These are phyloP conservation scores for Leptinotarsa peninsularis DNA, from an alignment of 2,888 invertebrate species.

Conservation along the genomic window DNA sequence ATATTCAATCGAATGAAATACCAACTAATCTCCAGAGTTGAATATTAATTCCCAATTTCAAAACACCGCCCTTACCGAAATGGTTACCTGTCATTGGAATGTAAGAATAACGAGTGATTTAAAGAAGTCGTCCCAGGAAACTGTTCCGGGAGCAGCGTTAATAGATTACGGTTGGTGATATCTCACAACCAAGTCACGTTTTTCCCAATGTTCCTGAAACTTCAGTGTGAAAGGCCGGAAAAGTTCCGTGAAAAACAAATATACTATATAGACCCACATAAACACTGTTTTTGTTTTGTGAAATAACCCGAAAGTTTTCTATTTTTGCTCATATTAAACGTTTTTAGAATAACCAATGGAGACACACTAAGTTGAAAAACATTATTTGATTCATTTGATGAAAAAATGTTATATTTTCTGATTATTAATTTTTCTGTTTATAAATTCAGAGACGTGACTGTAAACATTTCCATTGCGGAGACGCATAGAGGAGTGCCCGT, in stretches of 20 bases:
- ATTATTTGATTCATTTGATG: no score
- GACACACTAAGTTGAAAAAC: no score
- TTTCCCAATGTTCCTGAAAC: slow-evolving; percentile 1
- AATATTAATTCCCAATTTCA: not conserved
- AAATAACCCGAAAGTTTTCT: not conserved
- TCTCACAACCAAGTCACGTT: not conserved
- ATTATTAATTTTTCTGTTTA: no score
- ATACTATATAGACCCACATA: not conserved
- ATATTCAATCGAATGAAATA: no score
- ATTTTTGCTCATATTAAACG: no score
- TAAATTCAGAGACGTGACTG: no score
- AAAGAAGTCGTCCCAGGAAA: not conserved
- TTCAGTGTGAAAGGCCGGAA: slow-evolving; percentile 1
- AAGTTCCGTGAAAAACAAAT: not conserved
- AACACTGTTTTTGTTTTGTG: not conserved
- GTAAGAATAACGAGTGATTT: not conserved
- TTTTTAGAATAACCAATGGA: no score
- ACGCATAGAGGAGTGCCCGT: no score
- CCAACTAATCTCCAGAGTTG: no score
- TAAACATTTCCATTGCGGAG: no score
- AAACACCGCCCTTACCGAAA: not conserved
- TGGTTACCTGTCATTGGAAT: not conserved
- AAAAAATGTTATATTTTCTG: no score
- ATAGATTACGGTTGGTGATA: slow-evolving; percentile 6
- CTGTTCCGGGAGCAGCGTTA: not conserved